phyloP scores from a whole-genome alignment of 2,797 vertebrate species.

The Macropodus opercularis region DNA sequence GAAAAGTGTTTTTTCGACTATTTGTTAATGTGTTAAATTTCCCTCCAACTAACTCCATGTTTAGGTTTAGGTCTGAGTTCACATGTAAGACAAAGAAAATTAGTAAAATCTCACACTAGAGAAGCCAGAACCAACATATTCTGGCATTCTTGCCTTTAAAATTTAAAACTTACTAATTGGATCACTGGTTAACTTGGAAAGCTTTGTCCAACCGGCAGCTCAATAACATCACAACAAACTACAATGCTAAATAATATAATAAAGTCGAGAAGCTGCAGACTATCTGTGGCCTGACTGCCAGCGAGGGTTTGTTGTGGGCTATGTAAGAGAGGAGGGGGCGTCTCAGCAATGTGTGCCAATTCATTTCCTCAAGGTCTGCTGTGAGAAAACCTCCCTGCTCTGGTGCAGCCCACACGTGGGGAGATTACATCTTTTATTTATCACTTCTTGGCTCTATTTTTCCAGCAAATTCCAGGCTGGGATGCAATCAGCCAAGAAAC shows the following conservation, averaged over 20 bases:
- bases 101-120: no score
- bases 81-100: no score
- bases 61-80: no score
- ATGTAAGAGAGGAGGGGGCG: neutral
- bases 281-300: slow-evolving; percentile 51
- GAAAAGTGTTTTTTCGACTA: no score
- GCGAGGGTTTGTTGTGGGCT: slow-evolving; percentile 48
- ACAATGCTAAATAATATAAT: no score
- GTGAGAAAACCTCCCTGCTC: slow-evolving; percentile 56
- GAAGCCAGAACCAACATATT: no score
- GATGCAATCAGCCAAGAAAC: slow-evolving; percentile 92
- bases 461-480: slow-evolving; percentile 92
- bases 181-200: no score
- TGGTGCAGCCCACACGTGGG: slow-evolving; percentile 66
- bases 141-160: no score
- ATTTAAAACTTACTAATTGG: no score
- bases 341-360: slow-evolving; percentile 54
- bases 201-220: no score
- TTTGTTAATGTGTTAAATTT: no score
- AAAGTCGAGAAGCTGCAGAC: slow-evolving; percentile 18
- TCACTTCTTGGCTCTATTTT: slow-evolving; percentile 91
- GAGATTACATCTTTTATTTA: slow-evolving; percentile 98
- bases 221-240: slow-evolving; percentile 4
- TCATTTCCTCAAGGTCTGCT: slow-evolving; percentile 69
- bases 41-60: no score